phyloP scores from a whole-genome alignment of 1,140 invertebrate species.

The Streblospio benedicti region DNA sequence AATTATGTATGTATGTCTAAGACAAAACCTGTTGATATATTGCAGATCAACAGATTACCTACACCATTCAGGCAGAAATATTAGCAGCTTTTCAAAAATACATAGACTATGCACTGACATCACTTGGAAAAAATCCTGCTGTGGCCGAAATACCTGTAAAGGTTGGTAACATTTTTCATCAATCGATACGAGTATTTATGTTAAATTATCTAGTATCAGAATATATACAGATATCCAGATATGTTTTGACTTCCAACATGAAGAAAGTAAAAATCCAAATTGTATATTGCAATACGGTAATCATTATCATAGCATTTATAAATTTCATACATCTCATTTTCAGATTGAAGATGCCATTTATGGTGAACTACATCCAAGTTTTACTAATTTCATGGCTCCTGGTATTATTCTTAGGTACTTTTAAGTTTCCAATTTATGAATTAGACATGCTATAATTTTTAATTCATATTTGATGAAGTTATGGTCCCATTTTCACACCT shows the following conservation, averaged over 20 bases:
- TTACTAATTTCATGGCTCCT: constrained; percentile 90
- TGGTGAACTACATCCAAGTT: constrained; percentile 73
- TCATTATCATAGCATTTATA: neutral
- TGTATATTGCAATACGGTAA: neutral
- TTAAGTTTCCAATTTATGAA: too few relatives aligned
- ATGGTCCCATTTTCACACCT: too few relatives aligned
- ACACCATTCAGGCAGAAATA: constrained; percentile 70
- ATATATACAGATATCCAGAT: too few relatives aligned
- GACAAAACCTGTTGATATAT: too few relatives aligned
- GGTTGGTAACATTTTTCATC: constrained; percentile 15
- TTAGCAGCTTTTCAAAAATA: constrained; percentile 66
- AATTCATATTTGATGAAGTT: too few relatives aligned
- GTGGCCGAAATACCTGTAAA: constrained; percentile 24
- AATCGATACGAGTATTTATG: neutral
- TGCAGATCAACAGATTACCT: constrained; percentile 81
- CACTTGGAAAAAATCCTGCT: constrained; percentile 18
- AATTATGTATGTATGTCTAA: too few relatives aligned
- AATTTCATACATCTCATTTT: constrained; percentile 18
- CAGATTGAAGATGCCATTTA: constrained; percentile 70
- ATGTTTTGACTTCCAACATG: too few relatives aligned
- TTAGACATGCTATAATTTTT: too few relatives aligned
- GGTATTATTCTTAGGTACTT: constrained; percentile 85
- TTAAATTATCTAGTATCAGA: neutral
- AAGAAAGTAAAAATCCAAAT: neutral
- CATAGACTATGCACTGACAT: constrained; percentile 17